Base-by-base conservation (phyloP, 2,888 invertebrate species). In the Pseudoips prasinana region DNA sequence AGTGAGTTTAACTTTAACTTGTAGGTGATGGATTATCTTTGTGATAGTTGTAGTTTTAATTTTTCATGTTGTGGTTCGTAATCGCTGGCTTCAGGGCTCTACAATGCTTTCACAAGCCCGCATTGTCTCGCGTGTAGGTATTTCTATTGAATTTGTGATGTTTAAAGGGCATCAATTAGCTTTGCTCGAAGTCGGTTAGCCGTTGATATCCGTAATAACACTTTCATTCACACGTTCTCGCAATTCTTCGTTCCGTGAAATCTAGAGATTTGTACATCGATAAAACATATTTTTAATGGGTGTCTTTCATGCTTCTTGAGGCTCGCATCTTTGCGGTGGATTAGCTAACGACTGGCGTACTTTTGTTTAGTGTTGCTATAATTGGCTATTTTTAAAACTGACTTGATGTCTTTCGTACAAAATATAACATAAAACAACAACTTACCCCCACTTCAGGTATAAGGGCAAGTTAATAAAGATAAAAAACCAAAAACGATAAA, bases 111-210 rank as follows among this genome's bases (percentile, higher is more conserved):
- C 58, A 52, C 57, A 55, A 55, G 44, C 44, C 40, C 24, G 25
- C 52, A 55, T 57, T 58, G 56, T 57, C 30, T 46, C 22, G 44
- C 46, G 42, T 48, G 58, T 39, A 48, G 56, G 46, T 41, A 58
- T 58, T 54, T 54, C 55, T 60, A 63, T 65, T 67, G 68, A 74
- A 46, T 55, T 70, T 68, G 64, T 68, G 69, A 64, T 69, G 63
- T 67, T 68, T 69, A 67, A 77, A 77, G 72, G 70, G 70, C 70
- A 66, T 69, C 69, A 78, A 75, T 79, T 77, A 75, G 73, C 73
- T 73, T n/a, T 7, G 61, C 40, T 33, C 44, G 43, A 57, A 57
- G 48, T 49, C 53, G 54, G 64, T 68, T 44, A 58, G 44, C 33
- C 46, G 56, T 52, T 57, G 46, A 55, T 49, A 52, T 75, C 70